Evolutionary conservation across 2,888 invertebrate species (phyloP), one percentile per base, ranked within the genome.

Genomic region (Amblyjoppa fuscipennis): DNA sequence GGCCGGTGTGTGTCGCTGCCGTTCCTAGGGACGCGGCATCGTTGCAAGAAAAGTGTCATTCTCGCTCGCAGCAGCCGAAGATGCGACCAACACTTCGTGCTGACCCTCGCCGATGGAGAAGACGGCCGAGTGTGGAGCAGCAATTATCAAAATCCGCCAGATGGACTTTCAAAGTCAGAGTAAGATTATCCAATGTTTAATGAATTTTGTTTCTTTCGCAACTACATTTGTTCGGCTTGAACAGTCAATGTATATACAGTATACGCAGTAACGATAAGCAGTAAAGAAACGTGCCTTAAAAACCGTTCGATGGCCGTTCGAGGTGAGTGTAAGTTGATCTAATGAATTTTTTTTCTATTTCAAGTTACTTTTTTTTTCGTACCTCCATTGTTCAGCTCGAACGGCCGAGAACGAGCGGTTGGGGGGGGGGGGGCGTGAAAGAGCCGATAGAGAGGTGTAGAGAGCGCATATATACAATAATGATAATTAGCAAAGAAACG

Each of bases 401-500:
- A 45, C 45, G 16, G 3, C 1, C 13, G 45, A 13, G 59, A 25
- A 28, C 28, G 25, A 11, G 59, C 11, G 9, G 64, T n/a, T n/a
- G n/a, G n/a, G 13, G n/a, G 7, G 38, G 20, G 4, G 9, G 9
- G 68, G 11, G 9, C 41, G 11, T 41, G 20, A 13, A 80, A 71
- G 53, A 34, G 31, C 53, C 70, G 45, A 31, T 41, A 45, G 34
- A 75, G 16, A 53, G 61, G n/a, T 49, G 53, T 61, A 45, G 34
- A 68, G 59, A 16, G 2, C n/a, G 66, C 51, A n/a, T 64, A 53
- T 77, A n/a, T 75, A 66, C 70, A 74, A 73, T 82, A 69, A 84
- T 68, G 77, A 81, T 86, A 86, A 86, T 87, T 83, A 69, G 77
- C 20, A 78, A 79, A 80, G 79, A 86, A 85, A 88, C 87, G 87